Base-by-base conservation (phyloP, 53 echinoderm and acorn worm species). In the Temnopleurus reevesii region DNA sequence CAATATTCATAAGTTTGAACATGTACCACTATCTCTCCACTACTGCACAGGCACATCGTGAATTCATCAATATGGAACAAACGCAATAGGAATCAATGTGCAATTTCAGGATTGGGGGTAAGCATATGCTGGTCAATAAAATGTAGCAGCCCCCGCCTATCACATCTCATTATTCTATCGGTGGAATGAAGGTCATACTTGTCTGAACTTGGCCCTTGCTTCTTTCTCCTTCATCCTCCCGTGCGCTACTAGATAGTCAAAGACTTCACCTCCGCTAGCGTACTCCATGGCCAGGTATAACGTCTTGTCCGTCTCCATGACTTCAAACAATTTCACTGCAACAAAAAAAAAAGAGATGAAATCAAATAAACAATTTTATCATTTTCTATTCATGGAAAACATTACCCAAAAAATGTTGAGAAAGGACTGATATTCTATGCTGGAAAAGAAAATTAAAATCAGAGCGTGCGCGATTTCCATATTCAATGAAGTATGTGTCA, bases 221-320 rank as follows among this genome's bases (percentile, higher is more conserved):
- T 98, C 98, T 91, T 98, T 98, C 77, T 98, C 98, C 84, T 98
- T 98, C 98, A 98, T 95, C 71, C 98, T 91, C 45, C 95, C 98
- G 29, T 98, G 98, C n/a, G 98, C 98, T 83, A 98, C 98, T 27
- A 98, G 92, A 89, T 95, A 96, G 83, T 96, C 95, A 56, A 98
- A 98, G 45, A 98, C 98, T 82, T 98, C 98, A 35, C 98, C 98
- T 25, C 98, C 98, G 46, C 98, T 98, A 86, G 98, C 98, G 90
- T 95, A 98, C 89, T 98, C 98, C 95, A 98, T 98, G 57, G 96
- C 95, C 53, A 96, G 93, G 71, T 98, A 98, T 91, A 98, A 82
- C 30, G 95, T 95, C 92, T 95, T 95, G 63, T 98, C 98, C 30
- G 97, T 94, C 90, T 97, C 95, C 77, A 97, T 97, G 90, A 97